Base-by-base conservation (phyloP, 1,140 invertebrate genomes). In the Tetragnatha versicolor region DNA sequence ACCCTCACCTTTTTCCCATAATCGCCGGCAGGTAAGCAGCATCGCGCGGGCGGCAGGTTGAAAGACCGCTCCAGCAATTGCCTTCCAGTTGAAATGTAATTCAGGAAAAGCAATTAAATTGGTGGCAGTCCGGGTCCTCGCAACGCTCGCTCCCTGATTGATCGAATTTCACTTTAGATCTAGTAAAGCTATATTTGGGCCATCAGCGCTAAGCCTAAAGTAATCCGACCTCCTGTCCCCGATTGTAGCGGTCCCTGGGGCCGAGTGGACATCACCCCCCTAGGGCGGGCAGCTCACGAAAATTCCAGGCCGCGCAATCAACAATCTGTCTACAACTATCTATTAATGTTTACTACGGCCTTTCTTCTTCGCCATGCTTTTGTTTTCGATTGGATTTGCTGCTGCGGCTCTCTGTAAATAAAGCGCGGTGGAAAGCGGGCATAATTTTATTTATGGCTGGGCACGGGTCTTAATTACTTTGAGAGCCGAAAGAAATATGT, bases 131-230 rank as follows among this genome's bases (percentile, higher is more conserved):
- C n/a, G n/a, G n/a, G n/a, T n/a, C n/a, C 55, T 61, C 55, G 70
- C 70, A 75, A 75, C 49, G 68, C 68, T 72, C 68, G 51, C 53
- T 60, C 29, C 68, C 72, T 77, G 73, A 77, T 77, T 77, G 73
- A 77, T 77, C 73, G 73, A 66, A 66, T 77, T 77, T 66, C 73
- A 77, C 73, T 77, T 77, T 77, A 77, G 73, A 77, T 77, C 61
- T 66, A 66, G 73, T 77, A 77, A 77, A 66, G 73, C 60, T 77
- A 77, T 77, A 77, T 77, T 77, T 77, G 73, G 73, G 29, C 73
- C 73, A 77, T 77, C 73, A 77, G 60, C 60, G 37, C 61, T 77
- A 77, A 77, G 73, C 73, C 73, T 77, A 66, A 66, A 33, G 73
- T 77, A 77, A 77, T 77, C 73, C 73, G 27, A 61, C 73, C 58